Evolutionary conservation across 2,113 vertebrate genomes (phyloP), one percentile per base, ranked within the genome.

Genomic region (Ardeotis arabs): DNA sequence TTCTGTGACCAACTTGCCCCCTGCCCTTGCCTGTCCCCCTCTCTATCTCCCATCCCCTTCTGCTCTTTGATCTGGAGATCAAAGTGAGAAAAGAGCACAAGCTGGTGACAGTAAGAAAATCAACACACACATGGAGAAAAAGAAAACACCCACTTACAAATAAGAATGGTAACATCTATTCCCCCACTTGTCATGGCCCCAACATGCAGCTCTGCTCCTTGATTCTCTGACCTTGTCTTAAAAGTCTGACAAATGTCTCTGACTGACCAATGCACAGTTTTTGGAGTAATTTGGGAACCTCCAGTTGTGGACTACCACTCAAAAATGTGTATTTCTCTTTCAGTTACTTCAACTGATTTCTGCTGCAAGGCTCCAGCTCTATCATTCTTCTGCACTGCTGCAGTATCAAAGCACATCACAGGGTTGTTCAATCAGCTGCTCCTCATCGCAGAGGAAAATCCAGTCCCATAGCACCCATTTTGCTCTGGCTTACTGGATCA

Each of bases 21-120:
- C 62, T 4, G 2, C 24, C 47, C 60, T 41, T n/a, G 31, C 52
- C 47, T 21, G 6, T 33, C 25, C 56, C 27, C 41, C 29, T 14
- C 41, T 44, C 29, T 41, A 35, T 24, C 52, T 37, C 45, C 83
- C 16, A 11, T 21, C 50, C 66, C 68, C 47, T 63, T 81, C 69
- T 55, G 44, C 81, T 89, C 91, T 92, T 87, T 85, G 91, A 92
- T 87, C 64, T 45, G 4, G 21, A 75, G 86, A 96, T 94, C 89
- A 96, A 95, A 96, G 95, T 7, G 23, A 41, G 56, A 23, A 49
- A 60, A 35, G 41, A 56, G 60, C 60, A 74, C 39, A 50, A 81
- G 69, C 84, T 41, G 41, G 74, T 50, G 73, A 90, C 73, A 29
- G 64, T 35, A 52, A 58, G 63, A 77, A 89, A 85, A 72, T 25